Conservation (phyloP, 2,797 vertebrate genomes). For the Eulemur rubriventer region DNA sequence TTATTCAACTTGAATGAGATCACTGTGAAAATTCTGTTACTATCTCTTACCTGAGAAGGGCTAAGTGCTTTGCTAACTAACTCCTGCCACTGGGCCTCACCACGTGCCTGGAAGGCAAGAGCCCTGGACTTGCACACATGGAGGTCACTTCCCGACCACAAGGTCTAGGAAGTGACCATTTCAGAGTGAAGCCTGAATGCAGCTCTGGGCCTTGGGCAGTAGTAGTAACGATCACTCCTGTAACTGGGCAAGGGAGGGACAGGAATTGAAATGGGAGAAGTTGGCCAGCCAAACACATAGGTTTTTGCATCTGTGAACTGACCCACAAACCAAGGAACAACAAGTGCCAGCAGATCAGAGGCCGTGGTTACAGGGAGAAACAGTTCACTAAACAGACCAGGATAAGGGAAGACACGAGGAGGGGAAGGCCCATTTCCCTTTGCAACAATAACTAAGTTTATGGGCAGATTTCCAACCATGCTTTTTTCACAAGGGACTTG, state of each 20-base stretch:
- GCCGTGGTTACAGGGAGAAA: not conserved
- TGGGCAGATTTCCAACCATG: not conserved
- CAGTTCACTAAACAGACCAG: not conserved
- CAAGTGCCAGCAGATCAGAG: not conserved
- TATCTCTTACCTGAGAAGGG: not conserved
- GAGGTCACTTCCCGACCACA: not conserved
- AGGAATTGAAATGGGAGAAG: not conserved
- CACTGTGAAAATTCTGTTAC: not conserved
- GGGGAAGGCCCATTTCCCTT: not conserved
- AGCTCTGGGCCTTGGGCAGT: not conserved
- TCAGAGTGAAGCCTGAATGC: not conserved
- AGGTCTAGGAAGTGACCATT: not conserved
- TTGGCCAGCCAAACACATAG: not conserved
- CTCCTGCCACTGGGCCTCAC: not conserved
- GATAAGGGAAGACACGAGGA: not conserved
- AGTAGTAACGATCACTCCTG: not conserved
- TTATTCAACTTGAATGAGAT: slow-evolving; percentile 51
- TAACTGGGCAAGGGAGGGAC: not conserved
- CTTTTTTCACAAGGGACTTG: not conserved
- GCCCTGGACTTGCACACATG: not conserved
- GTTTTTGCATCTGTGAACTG: not conserved
- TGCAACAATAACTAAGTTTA: not conserved
- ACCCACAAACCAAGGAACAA: not conserved
- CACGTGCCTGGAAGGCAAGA: not conserved
- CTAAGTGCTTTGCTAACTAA: not conserved